These are phyloP conservation scores for Leptinotarsa defecta DNA, from an alignment of 1,140 invertebrate species.

Conservation along the genomic window DNA sequence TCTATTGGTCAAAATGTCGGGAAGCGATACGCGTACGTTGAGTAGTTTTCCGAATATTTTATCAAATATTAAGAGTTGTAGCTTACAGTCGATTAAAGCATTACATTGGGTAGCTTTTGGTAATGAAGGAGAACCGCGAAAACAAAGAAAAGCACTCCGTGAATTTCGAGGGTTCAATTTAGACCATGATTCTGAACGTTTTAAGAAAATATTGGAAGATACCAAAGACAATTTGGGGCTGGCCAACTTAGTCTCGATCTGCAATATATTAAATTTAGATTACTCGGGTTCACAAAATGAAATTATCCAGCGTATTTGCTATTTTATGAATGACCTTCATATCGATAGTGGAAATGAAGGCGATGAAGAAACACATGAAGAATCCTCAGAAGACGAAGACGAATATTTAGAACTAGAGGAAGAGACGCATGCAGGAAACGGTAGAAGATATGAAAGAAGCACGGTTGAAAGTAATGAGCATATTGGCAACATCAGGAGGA, in stretches of 20 bases:
- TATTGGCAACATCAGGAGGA: background rate
- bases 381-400: constrained; percentile 6
- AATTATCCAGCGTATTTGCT: background rate
- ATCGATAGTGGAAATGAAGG: background rate
- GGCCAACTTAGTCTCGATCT: background rate
- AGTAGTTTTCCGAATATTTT: no score
- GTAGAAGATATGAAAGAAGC: background rate
- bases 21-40: no score
- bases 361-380: background rate
- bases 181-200: background rate
- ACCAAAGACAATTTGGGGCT: no score
- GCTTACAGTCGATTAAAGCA: background rate
- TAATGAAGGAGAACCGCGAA: constrained; percentile 1
- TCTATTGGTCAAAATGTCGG: no score
- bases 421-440: background rate
- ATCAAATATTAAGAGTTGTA: constrained; percentile 10
- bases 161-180: background rate
- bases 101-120: constrained; percentile 5
- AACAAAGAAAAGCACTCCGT: background rate
- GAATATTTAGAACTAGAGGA: background rate
- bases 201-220: background rate
- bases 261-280: background rate
- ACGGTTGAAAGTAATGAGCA: no score
- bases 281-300: background rate
- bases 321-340: constrained; percentile 1